These are phyloP conservation scores for Neoascia interrupta DNA, from an alignment of 2,888 invertebrate species.

Conservation along the genomic window DNA sequence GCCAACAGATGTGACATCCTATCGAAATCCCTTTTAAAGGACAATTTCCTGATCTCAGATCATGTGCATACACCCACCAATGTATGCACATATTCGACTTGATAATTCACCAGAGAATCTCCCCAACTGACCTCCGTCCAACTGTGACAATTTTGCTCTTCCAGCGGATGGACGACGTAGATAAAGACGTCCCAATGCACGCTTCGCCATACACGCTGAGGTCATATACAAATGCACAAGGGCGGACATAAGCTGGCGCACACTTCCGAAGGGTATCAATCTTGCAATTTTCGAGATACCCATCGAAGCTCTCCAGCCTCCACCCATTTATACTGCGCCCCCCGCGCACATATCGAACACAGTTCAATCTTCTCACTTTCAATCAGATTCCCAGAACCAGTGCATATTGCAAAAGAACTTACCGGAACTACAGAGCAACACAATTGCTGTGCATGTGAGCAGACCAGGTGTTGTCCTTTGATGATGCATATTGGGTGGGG, in stretches of 20 bases:
- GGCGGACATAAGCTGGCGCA: neutral
- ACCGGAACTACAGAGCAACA: constrained; percentile 80
- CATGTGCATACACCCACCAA: neutral
- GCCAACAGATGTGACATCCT: neutral
- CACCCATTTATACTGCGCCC: neutral
- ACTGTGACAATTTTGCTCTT: constrained; percentile 21
- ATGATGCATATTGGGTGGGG: constrained; percentile 59
- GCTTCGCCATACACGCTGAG: neutral
- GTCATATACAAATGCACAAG: neutral
- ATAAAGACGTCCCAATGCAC: neutral
- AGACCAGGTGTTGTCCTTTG: constrained; percentile 76
- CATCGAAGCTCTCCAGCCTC: neutral
- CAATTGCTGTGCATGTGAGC: constrained; percentile 79
- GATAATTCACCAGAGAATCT: neutral
- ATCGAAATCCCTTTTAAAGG: neutral
- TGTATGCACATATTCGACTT: constrained; percentile 4
- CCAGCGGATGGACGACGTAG: constrained; percentile 8
- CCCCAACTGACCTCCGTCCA: constrained; percentile 12
- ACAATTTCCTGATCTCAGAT: constrained; percentile 20
- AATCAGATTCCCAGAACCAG: constrained; percentile 48
- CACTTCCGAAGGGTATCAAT: constrained; percentile 36
- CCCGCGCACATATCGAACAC: constrained; percentile 7
- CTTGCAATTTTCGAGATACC: constrained; percentile 48
- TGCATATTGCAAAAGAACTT: constrained; percentile 73
- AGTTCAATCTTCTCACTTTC: constrained; percentile 49